Base-by-base conservation (phyloP, 2,113 vertebrate species). In the Nothobranchius kuhntae region DNA sequence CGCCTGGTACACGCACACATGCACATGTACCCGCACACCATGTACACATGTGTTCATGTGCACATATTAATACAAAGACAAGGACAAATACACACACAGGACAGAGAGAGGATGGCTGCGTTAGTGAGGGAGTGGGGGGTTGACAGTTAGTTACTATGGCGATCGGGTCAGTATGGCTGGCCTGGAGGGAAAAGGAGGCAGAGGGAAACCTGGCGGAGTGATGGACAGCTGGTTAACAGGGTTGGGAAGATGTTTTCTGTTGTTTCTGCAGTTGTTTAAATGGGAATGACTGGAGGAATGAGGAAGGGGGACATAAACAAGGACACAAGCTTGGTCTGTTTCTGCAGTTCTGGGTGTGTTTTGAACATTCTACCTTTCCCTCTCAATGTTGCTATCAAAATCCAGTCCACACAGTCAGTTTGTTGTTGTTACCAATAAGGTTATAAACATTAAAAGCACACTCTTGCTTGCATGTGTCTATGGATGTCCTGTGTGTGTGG, bases 41-140 rank as follows among this genome's bases (percentile, higher is more conserved):
- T 46, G 77, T 59, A 66, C 84, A 78, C 68, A 30, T 68, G 62
- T 68, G 59, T 66, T 50, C 4, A 46, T 59, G 76, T 75, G 78
- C 53, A 84, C 82, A 68, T 44, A 56, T 21, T 15, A n/a, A n/a
- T n/a, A 73, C 21, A 68, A 24, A 74, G 59, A 77, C 56, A 40
- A 58, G 46, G 17, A 71, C 65, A 55, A 56, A 71, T 46, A 77
- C 81, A 78, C 78, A 89, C 73, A 75, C 65, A 68, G 53, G 68
- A 84, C 80, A 90, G 56, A 90, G 78, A 89, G 81, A 89, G 83
- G 87, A 87, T 89, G 87, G 78, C 77, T 72, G 85, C 75, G 87
- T 91, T 91, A 91, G 89, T 91, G 74, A 70, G 88, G 82, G 80
- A 6, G 79, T 5, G 38, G 15, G 40, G 61, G 78, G 80, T 75